These are phyloP conservation scores for Luidia sarsii DNA, from an alignment of 53 echinoderm and acorn worm species.

Conservation along the genomic window DNA sequence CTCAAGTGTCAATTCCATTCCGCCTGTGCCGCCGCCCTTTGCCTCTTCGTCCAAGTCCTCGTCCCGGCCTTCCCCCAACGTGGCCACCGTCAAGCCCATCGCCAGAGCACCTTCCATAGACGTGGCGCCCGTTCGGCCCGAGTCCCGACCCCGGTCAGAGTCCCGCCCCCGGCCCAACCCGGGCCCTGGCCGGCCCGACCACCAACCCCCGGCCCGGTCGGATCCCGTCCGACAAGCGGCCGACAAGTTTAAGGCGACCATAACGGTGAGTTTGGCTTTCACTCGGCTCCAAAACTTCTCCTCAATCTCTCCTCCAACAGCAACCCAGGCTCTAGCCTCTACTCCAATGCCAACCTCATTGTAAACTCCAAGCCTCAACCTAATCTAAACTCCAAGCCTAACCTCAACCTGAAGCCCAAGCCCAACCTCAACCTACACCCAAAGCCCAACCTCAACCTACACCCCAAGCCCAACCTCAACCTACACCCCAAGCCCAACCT, in stretches of 20 bases:
- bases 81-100: not conserved
- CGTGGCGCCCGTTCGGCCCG: not conserved
- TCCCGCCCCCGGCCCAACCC: not conserved
- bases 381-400: no score
- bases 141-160: not conserved
- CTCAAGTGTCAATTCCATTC: slow-evolving; percentile 12
- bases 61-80: not conserved
- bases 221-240: slow-evolving; percentile 23
- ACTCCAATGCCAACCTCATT: no score
- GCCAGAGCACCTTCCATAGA: slow-evolving; percentile 19
- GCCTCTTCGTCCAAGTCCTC: not conserved
- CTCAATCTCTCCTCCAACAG: no score
- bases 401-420: no score
- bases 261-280: not conserved
- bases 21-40: not conserved
- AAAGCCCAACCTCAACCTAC: no score
- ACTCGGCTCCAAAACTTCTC: no score
- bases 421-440: no score
- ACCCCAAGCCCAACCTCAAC: no score
- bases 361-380: no score
- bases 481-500: no score
- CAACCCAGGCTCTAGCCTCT: no score
- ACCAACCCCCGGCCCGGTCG: not conserved
- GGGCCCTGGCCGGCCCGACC: no score
- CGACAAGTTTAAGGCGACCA: slow-evolving; percentile 27